Evolutionary conservation across 2,113 vertebrate species (phyloP).

Genomic region (Gallinago media): DNA sequence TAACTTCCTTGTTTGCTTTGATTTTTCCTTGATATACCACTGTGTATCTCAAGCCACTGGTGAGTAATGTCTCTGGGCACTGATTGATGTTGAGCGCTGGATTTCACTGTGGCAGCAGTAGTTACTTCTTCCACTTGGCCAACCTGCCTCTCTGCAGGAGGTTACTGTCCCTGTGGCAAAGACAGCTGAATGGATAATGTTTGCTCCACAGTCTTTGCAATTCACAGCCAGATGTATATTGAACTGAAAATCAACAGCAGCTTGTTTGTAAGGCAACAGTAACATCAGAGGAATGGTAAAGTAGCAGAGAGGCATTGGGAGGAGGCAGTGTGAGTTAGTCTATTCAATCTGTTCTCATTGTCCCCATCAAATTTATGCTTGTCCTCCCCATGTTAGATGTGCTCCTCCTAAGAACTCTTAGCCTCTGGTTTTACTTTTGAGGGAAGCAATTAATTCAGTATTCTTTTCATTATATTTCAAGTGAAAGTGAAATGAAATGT

Average conservation of each 20-base stretch:
- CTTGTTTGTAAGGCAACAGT: background rate
- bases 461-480: background rate
- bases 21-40: background rate
- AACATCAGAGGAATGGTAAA: background rate
- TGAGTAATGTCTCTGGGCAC: conserved; percentile 25
- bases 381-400: background rate
- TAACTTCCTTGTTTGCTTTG: conserved; percentile 49
- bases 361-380: background rate
- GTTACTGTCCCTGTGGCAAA: background rate
- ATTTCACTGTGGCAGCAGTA: background rate
- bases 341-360: background rate
- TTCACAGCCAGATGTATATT: conserved; percentile 3
- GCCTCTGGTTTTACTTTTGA: background rate
- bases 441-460: background rate
- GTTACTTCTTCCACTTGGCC: background rate
- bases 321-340: background rate
- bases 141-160: background rate
- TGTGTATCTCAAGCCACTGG: background rate
- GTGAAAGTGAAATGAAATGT: background rate
- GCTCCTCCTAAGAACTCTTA: background rate
- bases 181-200: background rate
- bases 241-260: conserved; percentile 9
- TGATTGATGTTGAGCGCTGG: background rate
- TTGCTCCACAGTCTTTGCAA: background rate
- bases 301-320: background rate